Percentiles rank a stretch among this genome's conserved stretches.
Conservation (phyloP, 1,140 invertebrate genomes). For the Drosophila varians region DNA sequence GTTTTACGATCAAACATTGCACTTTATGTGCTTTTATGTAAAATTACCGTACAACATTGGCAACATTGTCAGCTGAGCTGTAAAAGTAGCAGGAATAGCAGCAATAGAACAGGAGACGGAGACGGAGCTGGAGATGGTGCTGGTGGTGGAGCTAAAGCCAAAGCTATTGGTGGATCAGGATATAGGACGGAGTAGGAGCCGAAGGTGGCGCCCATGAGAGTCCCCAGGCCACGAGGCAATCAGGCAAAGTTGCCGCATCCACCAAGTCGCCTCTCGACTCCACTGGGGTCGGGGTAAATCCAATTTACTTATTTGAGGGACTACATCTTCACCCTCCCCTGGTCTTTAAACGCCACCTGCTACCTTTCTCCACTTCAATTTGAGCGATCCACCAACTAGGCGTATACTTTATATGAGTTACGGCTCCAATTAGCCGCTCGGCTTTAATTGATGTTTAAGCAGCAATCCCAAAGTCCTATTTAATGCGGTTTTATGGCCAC, state of each 20-base stretch:
- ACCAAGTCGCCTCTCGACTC: slow-evolving; percentile 1
- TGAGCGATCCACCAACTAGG: slow-evolving; percentile 7
- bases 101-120: slow-evolving; percentile 57
- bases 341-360: slow-evolving; percentile 10
- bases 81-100: slow-evolving; percentile 71
- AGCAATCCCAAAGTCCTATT: neutral
- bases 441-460: slow-evolving; percentile 21
- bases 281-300: slow-evolving; percentile 52
- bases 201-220: slow-evolving; percentile 36
- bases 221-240: slow-evolving; percentile 70
- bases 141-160: slow-evolving; percentile 14
- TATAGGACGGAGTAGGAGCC: slow-evolving; percentile 31
- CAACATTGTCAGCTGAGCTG: slow-evolving; percentile 82
- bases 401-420: slow-evolving; percentile 1
- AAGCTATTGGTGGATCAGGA: slow-evolving; percentile 20
- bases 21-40: slow-evolving; percentile 82
- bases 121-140: slow-evolving; percentile 42
- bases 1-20: slow-evolving; percentile 82
- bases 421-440: slow-evolving; percentile 30
- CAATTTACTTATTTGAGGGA: slow-evolving; percentile 74
- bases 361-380: slow-evolving; percentile 20
- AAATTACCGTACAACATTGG: slow-evolving; percentile 81
- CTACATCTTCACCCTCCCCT: neutral
- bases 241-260: slow-evolving; percentile 68
- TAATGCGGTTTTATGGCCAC: slow-evolving; percentile 31